Evolutionary conservation across 2,113 vertebrate species (phyloP), one percentile per base, ranked within the genome.

Genomic region (Gopherus evgoodei): DNA sequence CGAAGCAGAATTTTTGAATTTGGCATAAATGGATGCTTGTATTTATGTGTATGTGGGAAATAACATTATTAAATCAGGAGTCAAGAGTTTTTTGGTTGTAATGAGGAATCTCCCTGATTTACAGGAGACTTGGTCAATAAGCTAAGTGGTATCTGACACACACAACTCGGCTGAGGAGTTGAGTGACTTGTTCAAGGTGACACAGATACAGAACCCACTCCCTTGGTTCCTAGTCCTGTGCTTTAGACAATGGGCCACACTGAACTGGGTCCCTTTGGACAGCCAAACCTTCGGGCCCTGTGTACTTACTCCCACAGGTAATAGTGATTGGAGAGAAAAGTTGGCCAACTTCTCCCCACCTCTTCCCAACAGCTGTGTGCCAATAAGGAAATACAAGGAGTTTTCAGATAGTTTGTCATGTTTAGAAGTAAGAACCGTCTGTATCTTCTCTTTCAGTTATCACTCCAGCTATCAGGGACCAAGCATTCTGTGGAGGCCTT

Each of bases 361-460:
- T 57, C 53, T 83, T 42, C 27, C 62, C n/a, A 10, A 2, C 42
- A 38, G 22, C 2, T 2, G 25, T 10, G 4, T 0, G 10, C 16
- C 78, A 78, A 53, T 1, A 27, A 42, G 24, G 31, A 82, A 84
- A 84, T 0, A 3, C 0, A 1, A 0, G 22, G 21, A 2, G 13
- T 11, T 12, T 38, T 5, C 57, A 29, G 7, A 59, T 11, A 35
- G 13, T 84, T 52, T 62, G 72, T 21, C 59, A 52, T 62, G 17
- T 16, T 65, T 22, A 19, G 9, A 31, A 83, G 76, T 4, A 17
- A 52, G 47, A 80, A 86, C 69, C 0, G 1, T 24, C 19, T 62
- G 54, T 9, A 81, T 53, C 25, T 49, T 80, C 22, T 44, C n/a
- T 38, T 42, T 11, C 83, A 1, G 8, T 10, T 11, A 72, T 76